Conservation (phyloP, 2,888 invertebrate genomes). For the Drosophila nigricruria region DNA sequence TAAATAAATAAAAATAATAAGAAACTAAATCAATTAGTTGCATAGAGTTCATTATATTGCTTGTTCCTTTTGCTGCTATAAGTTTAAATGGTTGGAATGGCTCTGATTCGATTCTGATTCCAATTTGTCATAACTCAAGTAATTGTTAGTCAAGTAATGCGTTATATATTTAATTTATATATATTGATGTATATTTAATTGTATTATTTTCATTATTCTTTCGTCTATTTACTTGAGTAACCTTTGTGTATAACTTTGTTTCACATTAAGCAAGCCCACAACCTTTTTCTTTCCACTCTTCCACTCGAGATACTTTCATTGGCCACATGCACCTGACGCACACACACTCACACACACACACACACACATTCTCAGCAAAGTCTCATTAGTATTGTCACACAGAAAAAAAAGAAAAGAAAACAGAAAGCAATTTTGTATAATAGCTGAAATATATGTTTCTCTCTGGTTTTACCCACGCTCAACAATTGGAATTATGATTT, state of each 20-base stretch:
- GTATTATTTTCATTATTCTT: background rate
- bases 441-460: constrained; percentile 30
- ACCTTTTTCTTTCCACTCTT: background rate
- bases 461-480: constrained; percentile 36
- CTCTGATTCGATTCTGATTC: too few species aligned
- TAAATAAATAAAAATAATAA: too few species aligned
- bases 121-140: background rate
- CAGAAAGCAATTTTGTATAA: constrained; percentile 29
- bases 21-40: too few species aligned
- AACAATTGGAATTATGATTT: constrained; percentile 74
- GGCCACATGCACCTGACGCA: constrained; percentile 23
- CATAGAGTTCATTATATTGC: too few species aligned
- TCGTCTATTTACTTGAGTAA: constrained; percentile 10
- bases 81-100: too few species aligned
- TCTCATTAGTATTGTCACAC: constrained; percentile 39
- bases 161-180: background rate
- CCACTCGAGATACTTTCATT: constrained; percentile 29
- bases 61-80: too few species aligned
- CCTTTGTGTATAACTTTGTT: background rate
- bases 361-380: background rate
- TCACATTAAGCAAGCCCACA: constrained; percentile 1
- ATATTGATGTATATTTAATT: background rate
- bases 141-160: too few species aligned
- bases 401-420: background rate
- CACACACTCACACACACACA: constrained; percentile 2